Conservation (phyloP, 2,888 invertebrate genomes). For the Anodontia alba region DNA sequence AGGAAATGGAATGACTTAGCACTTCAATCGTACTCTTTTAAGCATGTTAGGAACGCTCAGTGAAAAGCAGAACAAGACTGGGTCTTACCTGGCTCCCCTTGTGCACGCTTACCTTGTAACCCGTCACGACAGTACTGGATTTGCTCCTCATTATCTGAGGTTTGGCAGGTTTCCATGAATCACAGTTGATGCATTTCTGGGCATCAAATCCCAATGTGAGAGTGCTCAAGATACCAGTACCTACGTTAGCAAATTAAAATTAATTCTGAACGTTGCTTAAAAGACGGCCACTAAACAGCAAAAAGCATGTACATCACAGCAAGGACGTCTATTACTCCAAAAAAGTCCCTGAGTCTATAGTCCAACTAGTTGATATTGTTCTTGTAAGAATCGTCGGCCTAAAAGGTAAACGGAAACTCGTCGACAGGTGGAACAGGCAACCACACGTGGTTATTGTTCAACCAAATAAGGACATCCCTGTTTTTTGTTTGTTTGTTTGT, state of each 20-base stretch:
- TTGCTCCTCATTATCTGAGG: background rate
- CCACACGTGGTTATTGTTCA: background rate
- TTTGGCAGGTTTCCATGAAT: background rate
- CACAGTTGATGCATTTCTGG: background rate
- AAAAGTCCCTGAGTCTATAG: background rate
- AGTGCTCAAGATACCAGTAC: background rate
- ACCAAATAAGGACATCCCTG: background rate
- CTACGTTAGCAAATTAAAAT: background rate
- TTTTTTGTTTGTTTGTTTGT: too few relatives aligned
- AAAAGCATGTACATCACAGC: background rate
- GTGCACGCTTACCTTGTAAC: background rate
- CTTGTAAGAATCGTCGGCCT: background rate
- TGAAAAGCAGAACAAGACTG: background rate
- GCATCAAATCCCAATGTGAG: background rate
- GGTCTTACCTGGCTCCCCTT: background rate
- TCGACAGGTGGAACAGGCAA: background rate
- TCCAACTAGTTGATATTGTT: background rate
- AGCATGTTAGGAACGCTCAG: background rate
- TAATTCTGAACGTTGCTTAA: background rate
- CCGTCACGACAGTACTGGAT: background rate
- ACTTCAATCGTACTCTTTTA: too few relatives aligned
- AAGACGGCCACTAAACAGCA: background rate
- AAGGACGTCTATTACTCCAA: background rate
- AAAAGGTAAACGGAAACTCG: background rate
- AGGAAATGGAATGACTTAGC: background rate